Base-by-base conservation (phyloP, 2,797 vertebrate genomes). In the Rhabdophis nuchalis region DNA sequence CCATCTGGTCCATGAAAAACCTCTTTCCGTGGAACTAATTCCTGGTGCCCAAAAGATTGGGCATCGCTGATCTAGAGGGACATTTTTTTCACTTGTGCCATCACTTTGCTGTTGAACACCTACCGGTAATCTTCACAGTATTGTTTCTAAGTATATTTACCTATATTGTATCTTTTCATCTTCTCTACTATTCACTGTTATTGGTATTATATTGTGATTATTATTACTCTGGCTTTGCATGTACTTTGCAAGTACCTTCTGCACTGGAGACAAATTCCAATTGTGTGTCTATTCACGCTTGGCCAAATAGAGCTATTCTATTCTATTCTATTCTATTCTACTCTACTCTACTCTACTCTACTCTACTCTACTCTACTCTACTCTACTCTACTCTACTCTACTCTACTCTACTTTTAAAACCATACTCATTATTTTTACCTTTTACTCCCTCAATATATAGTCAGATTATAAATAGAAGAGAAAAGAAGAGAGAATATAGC, bases 271-370 rank as follows among this genome's bases (percentile, higher is more conserved):
- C n/a, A 68, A 16, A 68, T 68, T 32, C n/a, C n/a, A 29, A 60
- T 68, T 68, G n/a, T 68, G n/a, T 32, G 13, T 68, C 64, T 68
- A 32, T 32, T 68, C 64, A 68, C 1, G 13, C n/a, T 18, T 32
- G 64, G 64, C n/a, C 64, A 68, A 68, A 32, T 68, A 68, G 32
- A 32, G 1, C 2, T 27, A 10, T 25, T 60, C 57, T 9, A 25
- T 25, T 58, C 29, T 13, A 5, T 29, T 61, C 60, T 27, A 1
- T 13, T 57, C 54, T 18, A 5, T 2, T 3, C 57, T 1, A 25
- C 0, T 1, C 20, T 1, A 25, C 1, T 9, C 57, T 3, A 58
- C 0, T 1, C 23, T 9, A 58, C 1, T 3, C 57, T 0, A 58
- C 1, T 3, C 57, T 25, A 58, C 1, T 9, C 57, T 10, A 58